phyloP scores from a whole-genome alignment of 1,140 invertebrate genomes.

The Pantala flavescens region DNA sequence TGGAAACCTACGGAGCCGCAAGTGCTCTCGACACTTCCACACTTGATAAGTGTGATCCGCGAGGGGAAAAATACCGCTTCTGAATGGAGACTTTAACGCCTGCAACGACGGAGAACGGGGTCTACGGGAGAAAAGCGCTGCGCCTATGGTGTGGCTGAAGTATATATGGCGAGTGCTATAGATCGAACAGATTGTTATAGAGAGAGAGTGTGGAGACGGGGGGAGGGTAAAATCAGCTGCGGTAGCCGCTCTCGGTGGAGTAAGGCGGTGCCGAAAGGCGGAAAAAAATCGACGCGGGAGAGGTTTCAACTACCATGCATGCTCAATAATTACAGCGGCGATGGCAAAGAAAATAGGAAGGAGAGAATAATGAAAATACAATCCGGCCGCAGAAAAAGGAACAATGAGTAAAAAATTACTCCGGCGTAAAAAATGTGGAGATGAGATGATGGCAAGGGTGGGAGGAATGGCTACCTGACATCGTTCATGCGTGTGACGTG shows the following conservation, averaged over 20 bases:
- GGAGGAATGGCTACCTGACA: neutral
- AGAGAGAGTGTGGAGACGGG: neutral
- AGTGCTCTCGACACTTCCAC: no score
- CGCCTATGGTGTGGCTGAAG: no score
- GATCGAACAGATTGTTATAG: neutral
- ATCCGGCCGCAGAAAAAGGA: neutral
- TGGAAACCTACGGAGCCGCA: no score
- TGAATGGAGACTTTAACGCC: neutral
- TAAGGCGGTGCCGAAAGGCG: neutral
- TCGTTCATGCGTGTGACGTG: neutral
- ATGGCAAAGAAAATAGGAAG: neutral
- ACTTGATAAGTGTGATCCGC: no score
- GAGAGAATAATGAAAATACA: neutral
- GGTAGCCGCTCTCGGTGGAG: neutral
- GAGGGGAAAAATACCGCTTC: neutral
- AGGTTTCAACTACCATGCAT: conserved; percentile 5
- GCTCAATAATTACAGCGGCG: conserved; percentile 8
- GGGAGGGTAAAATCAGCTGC: neutral
- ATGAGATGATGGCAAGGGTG: neutral
- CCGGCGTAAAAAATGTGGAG: neutral
- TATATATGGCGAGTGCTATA: no score
- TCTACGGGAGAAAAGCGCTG: neutral
- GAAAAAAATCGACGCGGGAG: neutral
- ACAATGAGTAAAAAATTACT: neutral
- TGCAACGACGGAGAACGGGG: neutral